Evolutionary conservation across 2,113 vertebrate species (phyloP).

Genomic region (Mugil cephalus): DNA sequence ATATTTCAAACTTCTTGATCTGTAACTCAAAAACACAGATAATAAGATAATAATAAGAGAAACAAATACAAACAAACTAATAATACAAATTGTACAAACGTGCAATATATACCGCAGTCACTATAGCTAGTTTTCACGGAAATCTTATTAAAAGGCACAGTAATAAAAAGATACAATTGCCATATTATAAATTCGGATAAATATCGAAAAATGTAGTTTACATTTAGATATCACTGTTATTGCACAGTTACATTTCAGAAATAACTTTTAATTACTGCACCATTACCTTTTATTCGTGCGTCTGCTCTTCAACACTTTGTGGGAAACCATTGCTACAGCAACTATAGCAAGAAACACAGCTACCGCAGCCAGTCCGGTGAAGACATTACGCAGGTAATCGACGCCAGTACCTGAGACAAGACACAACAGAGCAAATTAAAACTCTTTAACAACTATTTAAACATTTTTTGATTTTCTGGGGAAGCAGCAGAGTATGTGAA

Average conservation of each 20-base stretch:
- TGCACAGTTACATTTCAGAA: too few relatives aligned
- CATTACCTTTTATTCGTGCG: constrained; percentile 52
- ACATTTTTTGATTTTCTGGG: not conserved
- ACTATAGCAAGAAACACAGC: constrained; percentile 71
- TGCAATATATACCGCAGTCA: not conserved
- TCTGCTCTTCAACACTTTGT: constrained; percentile 23
- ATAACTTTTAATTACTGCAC: too few relatives aligned
- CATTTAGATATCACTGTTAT: too few relatives aligned
- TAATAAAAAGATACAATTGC: not conserved
- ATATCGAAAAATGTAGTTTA: too few relatives aligned
- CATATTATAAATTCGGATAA: too few relatives aligned
- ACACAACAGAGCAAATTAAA: not conserved
- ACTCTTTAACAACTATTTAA: not conserved
- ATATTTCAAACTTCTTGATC: constrained; percentile 10
- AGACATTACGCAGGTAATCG: not conserved
- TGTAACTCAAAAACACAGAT: constrained; percentile 55
- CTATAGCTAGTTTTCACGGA: too few relatives aligned
- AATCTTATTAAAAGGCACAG: not conserved
- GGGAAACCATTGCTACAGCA: constrained; percentile 12
- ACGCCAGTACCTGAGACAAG: not conserved
- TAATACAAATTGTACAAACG: too few relatives aligned
- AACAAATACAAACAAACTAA: not conserved
- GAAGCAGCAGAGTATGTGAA: too few relatives aligned
- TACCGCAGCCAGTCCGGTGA: constrained; percentile 69
- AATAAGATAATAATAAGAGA: too few relatives aligned